A percentile compares a stretch with the other conserved stretches of the same genome.
Evolutionary conservation across 2,113 vertebrate species (phyloP).

Genomic region (Gambusia affinis): DNA sequence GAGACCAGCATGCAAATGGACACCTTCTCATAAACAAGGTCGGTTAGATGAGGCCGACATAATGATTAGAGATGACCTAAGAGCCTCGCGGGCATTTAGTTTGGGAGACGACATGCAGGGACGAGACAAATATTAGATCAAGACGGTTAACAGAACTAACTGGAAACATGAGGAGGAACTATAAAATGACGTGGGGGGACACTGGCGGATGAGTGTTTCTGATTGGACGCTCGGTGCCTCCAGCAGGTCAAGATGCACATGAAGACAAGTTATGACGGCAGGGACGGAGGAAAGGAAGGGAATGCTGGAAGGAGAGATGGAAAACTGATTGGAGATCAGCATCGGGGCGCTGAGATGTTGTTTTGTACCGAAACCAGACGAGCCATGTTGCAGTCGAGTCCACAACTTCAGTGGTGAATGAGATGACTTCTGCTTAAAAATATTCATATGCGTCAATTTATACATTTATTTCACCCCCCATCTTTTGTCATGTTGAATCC

Average conservation of each 20-base stretch:
- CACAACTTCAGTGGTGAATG: slow-evolving; percentile 36
- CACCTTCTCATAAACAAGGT: slow-evolving; percentile 14
- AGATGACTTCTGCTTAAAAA: slow-evolving; percentile 1
- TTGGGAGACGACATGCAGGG: neutral
- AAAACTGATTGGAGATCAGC: slow-evolving; percentile 30
- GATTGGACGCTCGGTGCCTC: slow-evolving; percentile 7
- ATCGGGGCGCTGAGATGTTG: slow-evolving; percentile 8
- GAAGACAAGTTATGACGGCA: slow-evolving; percentile 7
- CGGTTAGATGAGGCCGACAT: slow-evolving; percentile 7
- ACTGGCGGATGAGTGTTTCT: slow-evolving; percentile 17
- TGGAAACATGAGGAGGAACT: neutral
- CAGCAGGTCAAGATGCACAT: slow-evolving; percentile 24
- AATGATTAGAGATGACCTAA: neutral
- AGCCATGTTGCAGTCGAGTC: slow-evolving; percentile 28
- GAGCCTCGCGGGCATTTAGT: neutral
- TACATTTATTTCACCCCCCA: too few species aligned
- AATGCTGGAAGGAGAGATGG: slow-evolving; percentile 8
- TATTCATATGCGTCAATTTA: neutral
- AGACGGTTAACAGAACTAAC: neutral
- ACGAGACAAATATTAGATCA: neutral
- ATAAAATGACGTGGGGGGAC: neutral
- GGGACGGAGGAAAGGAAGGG: slow-evolving; percentile 13
- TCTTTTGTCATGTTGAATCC: neutral
- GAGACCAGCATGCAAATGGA: slow-evolving; percentile 44
- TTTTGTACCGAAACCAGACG: slow-evolving; percentile 41